Evolutionary conservation across 2,797 vertebrate genomes (phyloP).

Genomic region (Chelidonichthys spinosus): DNA sequence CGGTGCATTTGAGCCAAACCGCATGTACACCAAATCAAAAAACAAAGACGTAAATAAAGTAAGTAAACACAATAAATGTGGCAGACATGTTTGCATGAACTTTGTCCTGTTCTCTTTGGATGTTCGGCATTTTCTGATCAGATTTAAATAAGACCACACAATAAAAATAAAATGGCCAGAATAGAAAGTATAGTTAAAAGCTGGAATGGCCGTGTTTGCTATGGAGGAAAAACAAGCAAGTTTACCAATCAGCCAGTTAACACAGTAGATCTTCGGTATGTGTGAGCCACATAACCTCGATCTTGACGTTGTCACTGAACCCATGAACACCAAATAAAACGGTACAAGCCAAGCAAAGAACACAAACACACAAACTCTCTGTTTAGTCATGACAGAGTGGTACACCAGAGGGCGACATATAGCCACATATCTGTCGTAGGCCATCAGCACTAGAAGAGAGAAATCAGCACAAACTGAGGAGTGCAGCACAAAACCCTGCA

Average conservation of each 20-base stretch:
- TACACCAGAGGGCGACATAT: constrained; percentile 64
- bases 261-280: constrained; percentile 58
- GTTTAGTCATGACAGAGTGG: constrained; percentile 16
- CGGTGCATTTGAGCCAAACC: constrained; percentile 13
- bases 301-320: background rate
- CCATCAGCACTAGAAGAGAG: constrained; percentile 46
- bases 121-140: constrained; percentile 34
- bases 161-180: constrained; percentile 19
- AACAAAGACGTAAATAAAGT: background rate
- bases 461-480: constrained; percentile 12
- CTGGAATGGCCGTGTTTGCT: background rate
- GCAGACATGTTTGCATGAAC: constrained; percentile 75
- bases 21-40: constrained; percentile 53
- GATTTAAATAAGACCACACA: constrained; percentile 54
- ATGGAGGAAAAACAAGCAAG: constrained; percentile 41
- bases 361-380: background rate
- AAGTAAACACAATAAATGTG: constrained; percentile 64
- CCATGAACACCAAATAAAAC: background rate
- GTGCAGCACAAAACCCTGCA: constrained; percentile 53
- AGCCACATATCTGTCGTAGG: constrained; percentile 65
- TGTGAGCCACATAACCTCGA: constrained; percentile 50
- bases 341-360: background rate
- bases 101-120: constrained; percentile 60
- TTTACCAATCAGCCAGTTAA: constrained; percentile 21
- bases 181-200: constrained; percentile 53